Evolutionary conservation across 2,113 vertebrate species (phyloP), one percentile per base, ranked within the genome.

Genomic region (Eubucco bourcierii): DNA sequence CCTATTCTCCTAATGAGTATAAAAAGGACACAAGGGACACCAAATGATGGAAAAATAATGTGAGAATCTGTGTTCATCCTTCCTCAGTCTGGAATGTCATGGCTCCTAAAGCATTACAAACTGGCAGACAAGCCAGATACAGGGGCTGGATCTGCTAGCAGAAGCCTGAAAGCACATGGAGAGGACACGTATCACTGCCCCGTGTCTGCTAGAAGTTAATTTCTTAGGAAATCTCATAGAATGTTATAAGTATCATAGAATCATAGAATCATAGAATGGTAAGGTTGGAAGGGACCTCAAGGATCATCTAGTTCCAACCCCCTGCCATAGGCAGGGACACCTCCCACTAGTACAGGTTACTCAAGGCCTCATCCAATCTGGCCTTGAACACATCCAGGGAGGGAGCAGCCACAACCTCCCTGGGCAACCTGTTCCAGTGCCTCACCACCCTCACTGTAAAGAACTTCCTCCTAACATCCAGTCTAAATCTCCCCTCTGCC

Each of bases 21-120:
- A 73, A 86, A 95, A 94, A 68, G 50, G 79, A 91, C 85, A 94
- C 63, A 31, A 18, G 65, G 53, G 84, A 70, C 68, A 94, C 34
- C 29, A 88, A 85, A 92, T 37, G 58, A 83, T 85, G 93, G 83
- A 87, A 87, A 89, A 94, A 83, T 95, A 94, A 80, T 73, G 83
- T 87, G 58, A 83, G 81, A 72, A 65, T 53, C 50, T 65, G 47
- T 27, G 55, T 75, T 94, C 90, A 86, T 63, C 70, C 65, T 80
- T 90, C 39, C 33, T 67, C 59, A 16, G 50, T 73, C 53, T 91
- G 76, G 80, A 86, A 80, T n/a, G 31, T 71, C 59, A 75, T 68
- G 12, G 4, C 16, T 80, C 18, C 73, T 78, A 60, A 77, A 88
- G 47, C 53, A 76, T 55, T 74, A 60, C 41, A 76, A n/a, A 68